A percentile compares a stretch with the other conserved stretches of the same genome.
These are phyloP conservation scores for Sternotherus odoratus DNA, from an alignment of 2,797 vertebrate species.

Conservation along the genomic window DNA sequence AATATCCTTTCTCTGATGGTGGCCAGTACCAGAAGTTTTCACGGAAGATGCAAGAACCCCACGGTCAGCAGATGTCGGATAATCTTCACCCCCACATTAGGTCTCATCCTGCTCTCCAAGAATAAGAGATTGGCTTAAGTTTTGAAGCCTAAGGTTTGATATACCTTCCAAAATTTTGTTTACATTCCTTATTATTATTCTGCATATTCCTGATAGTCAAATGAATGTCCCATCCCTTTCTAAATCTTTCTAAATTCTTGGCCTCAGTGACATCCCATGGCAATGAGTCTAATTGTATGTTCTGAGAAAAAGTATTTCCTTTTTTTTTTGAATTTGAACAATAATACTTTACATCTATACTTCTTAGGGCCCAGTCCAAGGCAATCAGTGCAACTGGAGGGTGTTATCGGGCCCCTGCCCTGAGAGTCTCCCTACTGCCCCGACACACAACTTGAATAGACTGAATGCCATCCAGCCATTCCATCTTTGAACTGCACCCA, in stretches of 20 bases:
- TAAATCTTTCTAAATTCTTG: background rate
- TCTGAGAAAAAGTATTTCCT: conserved; percentile 7
- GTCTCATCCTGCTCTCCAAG: background rate
- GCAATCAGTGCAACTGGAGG: background rate
- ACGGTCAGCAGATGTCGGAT: background rate
- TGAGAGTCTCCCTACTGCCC: too few species aligned
- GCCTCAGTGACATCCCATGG: background rate
- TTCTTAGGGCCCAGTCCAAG: background rate
- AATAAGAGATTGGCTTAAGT: background rate
- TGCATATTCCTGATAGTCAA: background rate
- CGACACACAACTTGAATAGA: too few species aligned
- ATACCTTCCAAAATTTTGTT: background rate
- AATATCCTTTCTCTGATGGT: too few species aligned
- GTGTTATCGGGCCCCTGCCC: too few species aligned
- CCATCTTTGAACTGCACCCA: too few species aligned
- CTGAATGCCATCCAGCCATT: too few species aligned
- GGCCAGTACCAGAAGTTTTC: background rate
- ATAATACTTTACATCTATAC: background rate
- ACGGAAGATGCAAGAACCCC: background rate
- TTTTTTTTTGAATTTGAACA: background rate
- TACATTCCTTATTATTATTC: background rate
- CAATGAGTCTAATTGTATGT: background rate
- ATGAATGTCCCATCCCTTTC: background rate
- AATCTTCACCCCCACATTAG: too few species aligned
- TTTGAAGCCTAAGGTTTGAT: background rate